phyloP scores from a whole-genome alignment of 2,797 vertebrate genomes.

The Myotis pilosus region DNA sequence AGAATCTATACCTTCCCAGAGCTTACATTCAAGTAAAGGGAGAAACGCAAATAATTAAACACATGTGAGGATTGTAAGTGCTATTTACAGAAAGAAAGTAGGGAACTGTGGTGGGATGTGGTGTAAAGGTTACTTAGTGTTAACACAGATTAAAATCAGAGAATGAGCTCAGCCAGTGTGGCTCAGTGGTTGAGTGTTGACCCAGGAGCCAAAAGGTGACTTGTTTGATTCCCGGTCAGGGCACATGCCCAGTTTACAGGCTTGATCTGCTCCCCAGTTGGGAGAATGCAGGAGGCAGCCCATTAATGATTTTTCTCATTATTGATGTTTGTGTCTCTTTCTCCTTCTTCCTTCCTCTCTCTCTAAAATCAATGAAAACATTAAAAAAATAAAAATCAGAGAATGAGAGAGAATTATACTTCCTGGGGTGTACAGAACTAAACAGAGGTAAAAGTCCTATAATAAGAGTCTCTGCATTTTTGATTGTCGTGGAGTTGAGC shows the following conservation, averaged over 20 bases:
- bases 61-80: neutral
- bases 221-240: no score
- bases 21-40: neutral
- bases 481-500: neutral
- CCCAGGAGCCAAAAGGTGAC: no score
- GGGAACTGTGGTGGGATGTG: neutral
- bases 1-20: neutral
- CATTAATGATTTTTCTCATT: no score
- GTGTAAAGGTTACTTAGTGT: neutral
- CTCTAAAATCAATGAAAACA: no score
- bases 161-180: neutral
- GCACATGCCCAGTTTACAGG: no score
- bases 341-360: no score
- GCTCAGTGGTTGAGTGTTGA: no score
- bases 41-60: neutral
- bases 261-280: no score
- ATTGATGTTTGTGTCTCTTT: no score
- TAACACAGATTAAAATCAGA: neutral
- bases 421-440: neutral
- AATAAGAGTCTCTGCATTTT: neutral
- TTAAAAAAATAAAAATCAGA: neutral
- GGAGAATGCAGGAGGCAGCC: no score
- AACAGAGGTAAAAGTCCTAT: neutral
- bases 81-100: slow-evolving; percentile 4
- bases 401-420: neutral